Base-by-base conservation (phyloP, 2,888 invertebrate genomes). In the Epirrhoe tristata region DNA sequence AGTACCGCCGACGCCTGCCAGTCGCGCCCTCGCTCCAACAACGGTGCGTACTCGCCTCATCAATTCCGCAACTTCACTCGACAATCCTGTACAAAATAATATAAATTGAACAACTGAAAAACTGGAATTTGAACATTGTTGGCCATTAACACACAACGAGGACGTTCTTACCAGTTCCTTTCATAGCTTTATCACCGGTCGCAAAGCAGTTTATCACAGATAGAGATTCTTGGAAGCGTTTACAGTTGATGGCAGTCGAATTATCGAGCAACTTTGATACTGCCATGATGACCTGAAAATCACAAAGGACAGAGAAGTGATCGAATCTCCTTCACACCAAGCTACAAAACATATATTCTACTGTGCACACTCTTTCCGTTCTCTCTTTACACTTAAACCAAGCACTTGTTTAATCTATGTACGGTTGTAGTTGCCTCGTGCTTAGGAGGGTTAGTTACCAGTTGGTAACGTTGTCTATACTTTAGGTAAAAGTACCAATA, bases 41-140 rank as follows among this genome's bases (percentile, higher is more conserved):
- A 99, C 99, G 0, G 99, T 99, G 68, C 98, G 95, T 32, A 99
- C 98, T 52, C 99, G 95, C 69, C 98, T 97, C 70, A 98, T 98
- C 66, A 99, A 92, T 86, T 99, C 99, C 81, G 98, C 98, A 1
- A 98, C 98, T 91, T 98, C 98, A 31, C 95, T 94, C 0, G 98
- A 97, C 82, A 98, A 96, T 51, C 96, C 96, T 96, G 48, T 39
- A 24, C 10, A 58, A 32, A 46, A 54, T 14, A 14, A 48, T 14
- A 46, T 14, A n/a, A 10, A n/a, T 43, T 1, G 43, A 43, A 24
- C 24, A 1, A 24, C 24, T 12, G 1, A 43, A 43, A 43, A 43
- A 43, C 8, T 43, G 4, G 36, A 36, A 24, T 24, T 36, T 36
- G 36, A 36, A 36, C 36, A 24, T 24, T 2, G 1, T 24, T 24